phyloP scores from a whole-genome alignment of 2,888 invertebrate genomes.

The Chromoteleia sp. region DNA sequence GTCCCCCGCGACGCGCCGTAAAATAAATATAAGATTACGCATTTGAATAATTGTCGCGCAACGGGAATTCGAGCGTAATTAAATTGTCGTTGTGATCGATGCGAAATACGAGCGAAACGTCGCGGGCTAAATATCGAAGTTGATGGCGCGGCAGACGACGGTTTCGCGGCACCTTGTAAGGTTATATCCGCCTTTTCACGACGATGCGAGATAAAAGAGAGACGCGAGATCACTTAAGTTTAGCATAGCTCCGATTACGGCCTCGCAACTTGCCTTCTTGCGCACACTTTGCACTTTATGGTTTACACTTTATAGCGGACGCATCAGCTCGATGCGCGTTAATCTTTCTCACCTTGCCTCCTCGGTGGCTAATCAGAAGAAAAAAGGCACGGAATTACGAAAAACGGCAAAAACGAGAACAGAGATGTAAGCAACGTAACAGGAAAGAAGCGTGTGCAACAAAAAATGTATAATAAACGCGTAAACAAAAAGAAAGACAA shows the following conservation, averaged over 20 bases:
- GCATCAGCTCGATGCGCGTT: constrained; percentile 63
- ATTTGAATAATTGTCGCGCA: constrained; percentile 55
- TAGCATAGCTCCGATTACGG: constrained; percentile 70
- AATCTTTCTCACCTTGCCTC: constrained; percentile 69
- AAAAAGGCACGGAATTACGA: constrained; percentile 8
- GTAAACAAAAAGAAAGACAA: too few species aligned
- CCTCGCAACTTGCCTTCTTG: constrained; percentile 70
- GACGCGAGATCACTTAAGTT: constrained; percentile 70
- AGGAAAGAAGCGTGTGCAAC: constrained; percentile 38
- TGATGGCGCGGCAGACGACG: constrained; percentile 46
- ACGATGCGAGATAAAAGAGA: constrained; percentile 67
- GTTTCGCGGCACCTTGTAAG: constrained; percentile 54
- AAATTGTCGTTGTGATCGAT: constrained; percentile 65
- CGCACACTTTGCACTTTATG: constrained; percentile 69
- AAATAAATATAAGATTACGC: constrained; percentile 54
- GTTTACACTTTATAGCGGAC: constrained; percentile 68
- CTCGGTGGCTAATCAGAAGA: constrained; percentile 54
- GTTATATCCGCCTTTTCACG: constrained; percentile 63
- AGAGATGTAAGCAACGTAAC: neutral
- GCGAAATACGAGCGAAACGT: constrained; percentile 55
- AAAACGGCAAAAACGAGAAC: neutral
- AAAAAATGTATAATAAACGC: too few species aligned
- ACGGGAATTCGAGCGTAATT: constrained; percentile 51
- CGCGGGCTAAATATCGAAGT: constrained; percentile 55
- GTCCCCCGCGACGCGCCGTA: constrained; percentile 30